Percentiles rank a stretch among this genome's conserved stretches.
These are phyloP conservation scores for Penaeus vannamei DNA, from an alignment of 1,140 invertebrate species.

Conservation along the genomic window DNA sequence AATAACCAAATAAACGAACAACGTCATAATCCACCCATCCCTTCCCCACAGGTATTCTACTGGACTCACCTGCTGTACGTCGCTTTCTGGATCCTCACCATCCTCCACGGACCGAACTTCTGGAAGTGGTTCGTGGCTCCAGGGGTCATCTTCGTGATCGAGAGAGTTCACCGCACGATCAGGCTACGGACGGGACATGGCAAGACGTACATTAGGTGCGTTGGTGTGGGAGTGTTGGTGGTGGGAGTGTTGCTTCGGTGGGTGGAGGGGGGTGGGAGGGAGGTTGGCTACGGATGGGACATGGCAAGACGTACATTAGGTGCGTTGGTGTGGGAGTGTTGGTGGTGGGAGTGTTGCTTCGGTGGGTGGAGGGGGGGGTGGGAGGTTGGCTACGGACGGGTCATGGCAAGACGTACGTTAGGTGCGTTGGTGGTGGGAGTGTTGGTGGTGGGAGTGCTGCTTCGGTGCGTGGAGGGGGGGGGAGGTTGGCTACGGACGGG, in stretches of 20 bases:
- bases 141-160: slow-evolving; percentile 84
- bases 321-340: background rate
- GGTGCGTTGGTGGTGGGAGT: slow-evolving; percentile 34
- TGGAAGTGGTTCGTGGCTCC: slow-evolving; percentile 96
- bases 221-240: background rate
- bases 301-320: slow-evolving; percentile 75
- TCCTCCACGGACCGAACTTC: slow-evolving; percentile 92
- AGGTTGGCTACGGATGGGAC: slow-evolving; percentile 72
- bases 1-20: too few species aligned
- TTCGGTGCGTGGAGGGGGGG: background rate
- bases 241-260: background rate
- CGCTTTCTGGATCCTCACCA: slow-evolving; percentile 87
- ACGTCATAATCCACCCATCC: too few species aligned
- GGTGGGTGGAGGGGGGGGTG: background rate
- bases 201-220: slow-evolving; percentile 75
- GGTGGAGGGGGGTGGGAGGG: background rate
- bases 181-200: slow-evolving; percentile 72
- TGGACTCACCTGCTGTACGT: slow-evolving; percentile 94
- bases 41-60: slow-evolving; percentile 86
- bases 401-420: slow-evolving; percentile 75
- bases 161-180: slow-evolving; percentile 80
- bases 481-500: slow-evolving; percentile 72
- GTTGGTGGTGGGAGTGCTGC: background rate
- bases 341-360: background rate
- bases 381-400: slow-evolving; percentile 72